Conservation (phyloP, 1,140 invertebrate species). For the Lysiphlebus fabarum region DNA sequence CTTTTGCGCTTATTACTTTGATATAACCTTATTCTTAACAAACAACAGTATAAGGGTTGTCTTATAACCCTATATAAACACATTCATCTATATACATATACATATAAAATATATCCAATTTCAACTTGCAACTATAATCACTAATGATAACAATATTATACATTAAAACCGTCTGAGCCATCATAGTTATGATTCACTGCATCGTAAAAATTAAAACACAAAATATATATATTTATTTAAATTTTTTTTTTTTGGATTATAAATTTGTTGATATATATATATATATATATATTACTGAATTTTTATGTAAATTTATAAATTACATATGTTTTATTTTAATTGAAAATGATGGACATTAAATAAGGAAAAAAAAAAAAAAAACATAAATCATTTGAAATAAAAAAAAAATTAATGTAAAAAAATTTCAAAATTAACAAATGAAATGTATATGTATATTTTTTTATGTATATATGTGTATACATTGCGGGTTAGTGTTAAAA, state of each 20-base stretch:
- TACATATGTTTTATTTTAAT: too few species aligned
- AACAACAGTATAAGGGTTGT: constrained; percentile 7
- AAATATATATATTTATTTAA: constrained; percentile 1
- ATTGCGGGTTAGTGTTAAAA: constrained; percentile 36
- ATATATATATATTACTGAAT: too few species aligned
- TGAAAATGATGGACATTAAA: too few species aligned
- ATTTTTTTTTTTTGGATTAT: neutral
- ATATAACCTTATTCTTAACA: constrained; percentile 15
- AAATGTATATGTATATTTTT: constrained; percentile 14
- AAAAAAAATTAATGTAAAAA: neutral
- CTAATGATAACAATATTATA: constrained; percentile 36
- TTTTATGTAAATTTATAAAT: too few species aligned
- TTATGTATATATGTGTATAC: neutral
- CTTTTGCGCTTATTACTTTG: constrained; percentile 11
- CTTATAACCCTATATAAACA: constrained; percentile 5
- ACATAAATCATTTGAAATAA: neutral
- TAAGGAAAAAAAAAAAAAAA: neutral
- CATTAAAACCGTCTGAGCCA: constrained; percentile 35
- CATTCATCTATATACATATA: neutral
- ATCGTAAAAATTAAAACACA: neutral
- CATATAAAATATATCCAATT: neutral
- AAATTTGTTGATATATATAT: neutral
- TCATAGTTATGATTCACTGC: constrained; percentile 36
- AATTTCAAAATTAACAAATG: neutral
- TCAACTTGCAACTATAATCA: constrained; percentile 29